Conservation (phyloP, 2,888 invertebrate genomes). For the Conistra vaccinii region DNA sequence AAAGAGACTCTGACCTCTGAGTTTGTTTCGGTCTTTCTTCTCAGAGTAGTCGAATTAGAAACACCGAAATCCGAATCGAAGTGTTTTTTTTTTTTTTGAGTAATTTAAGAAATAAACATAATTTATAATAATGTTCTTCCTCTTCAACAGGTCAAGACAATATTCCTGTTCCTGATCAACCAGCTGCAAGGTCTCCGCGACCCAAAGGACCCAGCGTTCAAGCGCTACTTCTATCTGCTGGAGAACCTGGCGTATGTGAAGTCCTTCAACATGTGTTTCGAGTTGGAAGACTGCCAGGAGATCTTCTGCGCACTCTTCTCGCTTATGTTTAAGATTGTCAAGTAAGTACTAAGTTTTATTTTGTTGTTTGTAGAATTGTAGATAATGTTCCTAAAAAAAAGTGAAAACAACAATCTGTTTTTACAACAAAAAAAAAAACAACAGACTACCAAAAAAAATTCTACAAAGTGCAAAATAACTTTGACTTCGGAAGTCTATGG, state of each 20-base stretch:
- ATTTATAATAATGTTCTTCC: not conserved
- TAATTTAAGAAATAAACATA: not conserved
- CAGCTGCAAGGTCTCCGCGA: conserved; percentile 98
- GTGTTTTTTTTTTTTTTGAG: not conserved
- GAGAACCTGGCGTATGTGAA: conserved; percentile 99
- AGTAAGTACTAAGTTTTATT: conserved; percentile 92
- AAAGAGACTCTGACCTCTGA: no score
- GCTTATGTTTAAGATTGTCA: conserved; percentile 98
- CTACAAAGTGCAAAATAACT: no score
- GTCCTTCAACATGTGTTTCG: conserved; percentile 99
- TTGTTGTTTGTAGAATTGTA: no score
- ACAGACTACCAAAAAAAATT: no score
- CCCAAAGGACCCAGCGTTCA: conserved; percentile 99
- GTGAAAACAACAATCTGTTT: no score
- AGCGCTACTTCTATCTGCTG: conserved; percentile 98
- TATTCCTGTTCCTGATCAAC: conserved; percentile 98
- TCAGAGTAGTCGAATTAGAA: no score
- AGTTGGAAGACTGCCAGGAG: conserved; percentile 99
- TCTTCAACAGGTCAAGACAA: conserved; percentile 91
- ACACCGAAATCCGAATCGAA: no score
- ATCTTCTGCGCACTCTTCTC: conserved; percentile 98
- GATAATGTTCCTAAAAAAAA: no score
- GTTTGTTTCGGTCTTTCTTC: no score
- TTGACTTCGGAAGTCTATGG: no score
- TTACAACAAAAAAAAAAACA: no score